Evolutionary conservation across 2,113 vertebrate species (phyloP), one percentile per base, ranked within the genome.

Genomic region (Opisthocomus hoazin): DNA sequence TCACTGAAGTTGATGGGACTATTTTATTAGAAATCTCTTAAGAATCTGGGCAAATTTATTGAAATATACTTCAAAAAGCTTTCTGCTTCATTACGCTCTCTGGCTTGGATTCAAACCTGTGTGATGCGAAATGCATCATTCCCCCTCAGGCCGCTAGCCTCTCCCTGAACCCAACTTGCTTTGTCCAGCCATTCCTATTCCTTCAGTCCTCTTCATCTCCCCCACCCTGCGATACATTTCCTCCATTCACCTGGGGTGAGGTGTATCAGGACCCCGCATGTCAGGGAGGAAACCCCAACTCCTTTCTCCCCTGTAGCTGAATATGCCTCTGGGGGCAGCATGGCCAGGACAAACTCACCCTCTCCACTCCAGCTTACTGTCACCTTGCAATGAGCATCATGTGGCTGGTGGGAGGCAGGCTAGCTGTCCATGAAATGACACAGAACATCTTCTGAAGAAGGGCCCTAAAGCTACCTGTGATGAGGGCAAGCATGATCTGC

Each of bases 11-110:
- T 87, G 95, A 87, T 84, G 91, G 53, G 65, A 84, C 41, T 96
- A 36, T 89, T 96, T 94, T 93, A 87, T 96, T 94, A 91, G 56
- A 94, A 95, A 79, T 88, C 65, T 96, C 89, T 90, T 32, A 94
- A 95, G 84, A 91, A 95, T 73, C 36, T 73, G 32, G 41, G 50
- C 29, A 82, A 89, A 93, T 71, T 56, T 89, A 61, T 65, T 79
- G 53, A 80, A 71, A 82, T 56, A 11, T 10, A 26, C 41, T 79
- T 85, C 70, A 56, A 39, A 91, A 94, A 73, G 53, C 36, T 93
- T 89, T 77, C 53, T 85, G 39, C 57, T 78, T 85, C 94, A 23
- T 64, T 0, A 4, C 6, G 2, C 24, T 84, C 54, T 53, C 46
- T 29, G 3, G 15, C 81, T 87, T 34, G 34, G 30, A 51, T 91